Evolutionary conservation across 2,113 vertebrate genomes (phyloP).

Genomic region (Cathartes aura): DNA sequence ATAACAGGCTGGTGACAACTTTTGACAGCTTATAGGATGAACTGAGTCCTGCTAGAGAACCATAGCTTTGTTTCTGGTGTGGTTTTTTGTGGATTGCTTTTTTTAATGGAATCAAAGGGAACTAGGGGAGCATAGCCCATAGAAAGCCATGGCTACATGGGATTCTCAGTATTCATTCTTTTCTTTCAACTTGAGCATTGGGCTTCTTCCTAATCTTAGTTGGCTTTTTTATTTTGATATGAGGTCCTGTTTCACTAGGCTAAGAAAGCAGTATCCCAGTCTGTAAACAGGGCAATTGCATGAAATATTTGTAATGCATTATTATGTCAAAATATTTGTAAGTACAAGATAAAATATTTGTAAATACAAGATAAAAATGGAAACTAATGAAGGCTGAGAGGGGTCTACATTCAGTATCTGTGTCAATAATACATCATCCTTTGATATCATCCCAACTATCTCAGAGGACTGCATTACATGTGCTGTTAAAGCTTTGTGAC

Average conservation of each 20-base stretch:
- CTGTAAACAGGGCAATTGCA: neutral
- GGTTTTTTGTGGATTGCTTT: neutral
- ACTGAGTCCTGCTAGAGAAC: neutral
- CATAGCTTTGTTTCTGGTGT: neutral
- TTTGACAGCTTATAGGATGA: neutral
- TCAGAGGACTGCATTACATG: fast-evolving
- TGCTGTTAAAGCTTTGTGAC: neutral
- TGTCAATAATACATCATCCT: neutral
- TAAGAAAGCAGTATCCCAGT: neutral
- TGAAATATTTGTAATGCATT: neutral
- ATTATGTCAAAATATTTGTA: neutral
- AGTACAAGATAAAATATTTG: neutral
- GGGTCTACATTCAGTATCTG: neutral
- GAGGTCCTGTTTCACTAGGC: neutral
- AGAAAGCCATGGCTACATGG: neutral
- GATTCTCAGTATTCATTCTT: neutral
- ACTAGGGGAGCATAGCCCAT: neutral
- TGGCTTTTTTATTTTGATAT: neutral
- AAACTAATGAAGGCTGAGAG: neutral
- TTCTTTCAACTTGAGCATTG: neutral
- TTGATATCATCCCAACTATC: neutral
- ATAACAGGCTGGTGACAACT: neutral
- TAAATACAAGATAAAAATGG: neutral
- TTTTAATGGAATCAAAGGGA: neutral
- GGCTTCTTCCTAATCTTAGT: neutral